Percentiles rank a stretch among this genome's conserved stretches.
phyloP scores from a whole-genome alignment of 2,797 vertebrate species.

The Lepus townsendii region DNA sequence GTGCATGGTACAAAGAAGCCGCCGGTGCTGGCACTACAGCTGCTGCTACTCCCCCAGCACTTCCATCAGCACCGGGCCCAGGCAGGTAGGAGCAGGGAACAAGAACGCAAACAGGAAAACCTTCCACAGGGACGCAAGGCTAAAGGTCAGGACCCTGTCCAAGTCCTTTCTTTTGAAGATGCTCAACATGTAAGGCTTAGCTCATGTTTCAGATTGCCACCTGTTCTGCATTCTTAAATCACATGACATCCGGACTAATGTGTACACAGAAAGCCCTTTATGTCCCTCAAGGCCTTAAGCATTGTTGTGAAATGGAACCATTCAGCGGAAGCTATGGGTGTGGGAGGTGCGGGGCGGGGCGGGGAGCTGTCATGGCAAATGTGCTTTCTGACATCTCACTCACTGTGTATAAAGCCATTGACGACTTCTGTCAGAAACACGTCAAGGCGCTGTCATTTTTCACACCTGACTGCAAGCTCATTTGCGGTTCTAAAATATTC shows the following conservation, averaged over 20 bases:
- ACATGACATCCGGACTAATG: background rate
- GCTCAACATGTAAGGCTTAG: background rate
- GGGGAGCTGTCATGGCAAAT: background rate
- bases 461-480: background rate
- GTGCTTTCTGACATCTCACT: conserved; percentile 11
- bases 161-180: background rate
- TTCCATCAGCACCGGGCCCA: background rate
- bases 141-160: background rate
- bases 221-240: conserved; percentile 11
- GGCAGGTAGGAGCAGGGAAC: background rate
- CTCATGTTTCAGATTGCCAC: conserved; percentile 5
- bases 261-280: background rate
- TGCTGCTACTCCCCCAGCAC: background rate
- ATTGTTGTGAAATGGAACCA: background rate
- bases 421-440: background rate
- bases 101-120: background rate
- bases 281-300: conserved; percentile 1
- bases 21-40: background rate
- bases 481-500: background rate
- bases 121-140: background rate
- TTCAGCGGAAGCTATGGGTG: background rate
- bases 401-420: background rate
- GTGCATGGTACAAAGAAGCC: background rate
- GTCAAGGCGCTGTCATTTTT: background rate
- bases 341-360: too few species aligned